These are phyloP conservation scores for Pemphigus obesinymphae DNA, from an alignment of 1,140 invertebrate species.

Conservation along the genomic window DNA sequence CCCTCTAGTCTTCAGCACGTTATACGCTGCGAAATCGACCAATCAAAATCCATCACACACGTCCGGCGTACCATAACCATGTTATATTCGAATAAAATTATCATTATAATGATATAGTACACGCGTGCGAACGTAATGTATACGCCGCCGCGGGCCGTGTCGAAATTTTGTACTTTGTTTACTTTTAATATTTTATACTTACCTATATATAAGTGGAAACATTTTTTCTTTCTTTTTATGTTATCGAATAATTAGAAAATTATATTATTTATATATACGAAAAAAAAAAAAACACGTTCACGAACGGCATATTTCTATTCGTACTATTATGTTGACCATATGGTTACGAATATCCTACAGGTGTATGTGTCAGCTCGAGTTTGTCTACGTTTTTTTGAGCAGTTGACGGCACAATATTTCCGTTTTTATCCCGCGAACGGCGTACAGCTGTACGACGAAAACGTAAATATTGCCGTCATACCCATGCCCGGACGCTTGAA, in stretches of 20 bases:
- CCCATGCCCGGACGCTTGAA: too few relatives aligned
- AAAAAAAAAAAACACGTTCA: too few relatives aligned
- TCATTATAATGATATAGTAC: background rate
- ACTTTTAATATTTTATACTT: slow-evolving; percentile 26
- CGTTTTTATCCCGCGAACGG: too few relatives aligned
- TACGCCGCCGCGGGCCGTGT: background rate
- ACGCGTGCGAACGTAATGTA: background rate
- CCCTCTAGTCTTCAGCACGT: slow-evolving; percentile 17
- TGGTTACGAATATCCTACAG: too few relatives aligned
- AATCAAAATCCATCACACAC: slow-evolving; percentile 38
- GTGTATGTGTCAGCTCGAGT: too few relatives aligned
- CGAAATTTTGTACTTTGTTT: slow-evolving; percentile 21
- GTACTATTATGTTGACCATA: too few relatives aligned
- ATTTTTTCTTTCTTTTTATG: background rate
- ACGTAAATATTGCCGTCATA: too few relatives aligned
- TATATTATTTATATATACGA: background rate
- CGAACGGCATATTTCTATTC: too few relatives aligned
- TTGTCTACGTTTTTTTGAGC: too few relatives aligned
- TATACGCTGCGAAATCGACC: background rate
- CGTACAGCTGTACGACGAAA: too few relatives aligned
- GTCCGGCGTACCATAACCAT: background rate
- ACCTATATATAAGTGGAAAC: background rate
- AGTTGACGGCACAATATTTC: too few relatives aligned
- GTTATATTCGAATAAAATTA: too few relatives aligned
- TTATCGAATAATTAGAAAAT: slow-evolving; percentile 14